These are phyloP conservation scores for Troides helena DNA, from an alignment of 2,888 invertebrate species.

Conservation along the genomic window DNA sequence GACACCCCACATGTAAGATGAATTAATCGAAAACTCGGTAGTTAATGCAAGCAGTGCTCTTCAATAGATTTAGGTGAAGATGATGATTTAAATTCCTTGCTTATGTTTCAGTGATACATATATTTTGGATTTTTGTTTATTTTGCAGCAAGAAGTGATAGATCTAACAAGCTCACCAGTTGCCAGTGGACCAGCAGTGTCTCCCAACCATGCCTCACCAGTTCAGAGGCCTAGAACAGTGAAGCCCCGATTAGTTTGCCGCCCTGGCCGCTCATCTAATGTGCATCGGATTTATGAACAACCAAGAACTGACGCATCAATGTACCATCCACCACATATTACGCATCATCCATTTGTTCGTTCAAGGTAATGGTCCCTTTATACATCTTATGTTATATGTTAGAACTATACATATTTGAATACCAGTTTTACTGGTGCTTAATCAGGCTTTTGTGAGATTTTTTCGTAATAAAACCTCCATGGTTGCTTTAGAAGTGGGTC, in stretches of 20 bases:
- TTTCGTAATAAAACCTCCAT: too few relatives aligned
- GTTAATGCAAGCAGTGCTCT: too few relatives aligned
- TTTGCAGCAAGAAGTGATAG: conserved; percentile 63
- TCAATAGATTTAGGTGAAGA: too few relatives aligned
- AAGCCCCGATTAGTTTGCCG: conserved; percentile 35
- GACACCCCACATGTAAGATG: too few relatives aligned
- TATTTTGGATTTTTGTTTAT: not conserved
- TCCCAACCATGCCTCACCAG: conserved; percentile 31
- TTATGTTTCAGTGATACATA: too few relatives aligned
- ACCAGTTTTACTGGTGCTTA: too few relatives aligned
- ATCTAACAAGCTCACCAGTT: conserved; percentile 58
- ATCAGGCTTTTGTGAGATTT: too few relatives aligned
- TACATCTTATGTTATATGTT: not conserved
- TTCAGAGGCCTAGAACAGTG: conserved; percentile 36
- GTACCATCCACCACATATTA: conserved; percentile 20
- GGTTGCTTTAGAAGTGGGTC: too few relatives aligned
- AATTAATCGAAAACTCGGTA: too few relatives aligned
- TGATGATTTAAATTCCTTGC: too few relatives aligned
- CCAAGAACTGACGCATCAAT: conserved; percentile 6
- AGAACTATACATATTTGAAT: not conserved
- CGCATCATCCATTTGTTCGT: conserved; percentile 25
- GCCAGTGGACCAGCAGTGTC: conserved; percentile 29
- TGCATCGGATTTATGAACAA: not conserved
- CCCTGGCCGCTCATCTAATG: conserved; percentile 28
- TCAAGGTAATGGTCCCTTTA: conserved; percentile 7